Conservation (phyloP, 2,113 vertebrate genomes). For the Eublepharis macularius region DNA sequence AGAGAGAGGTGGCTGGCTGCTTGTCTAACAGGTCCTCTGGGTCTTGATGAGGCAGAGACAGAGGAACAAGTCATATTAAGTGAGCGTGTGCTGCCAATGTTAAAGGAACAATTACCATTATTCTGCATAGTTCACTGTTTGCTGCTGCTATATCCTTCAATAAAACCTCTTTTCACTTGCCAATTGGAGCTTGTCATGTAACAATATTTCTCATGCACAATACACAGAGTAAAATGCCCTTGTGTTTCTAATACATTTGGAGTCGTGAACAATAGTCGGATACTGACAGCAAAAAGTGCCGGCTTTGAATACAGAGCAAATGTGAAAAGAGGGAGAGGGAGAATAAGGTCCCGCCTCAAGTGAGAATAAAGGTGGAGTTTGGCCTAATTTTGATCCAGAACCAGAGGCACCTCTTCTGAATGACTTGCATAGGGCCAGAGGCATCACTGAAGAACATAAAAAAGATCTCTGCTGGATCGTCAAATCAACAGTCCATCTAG, state of each 20-base stretch:
- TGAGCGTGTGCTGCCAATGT: conserved; percentile 55
- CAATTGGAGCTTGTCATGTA: conserved; percentile 75
- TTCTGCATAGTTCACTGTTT: conserved; percentile 69
- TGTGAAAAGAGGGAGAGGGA: conserved; percentile 26
- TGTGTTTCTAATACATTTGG: conserved; percentile 74
- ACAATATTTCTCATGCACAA: conserved; percentile 72
- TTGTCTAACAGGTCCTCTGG: conserved; percentile 77
- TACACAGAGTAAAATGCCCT: conserved; percentile 73
- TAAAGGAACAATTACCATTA: conserved; percentile 77
- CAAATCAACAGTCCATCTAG: too few relatives aligned
- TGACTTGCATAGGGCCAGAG: background rate
- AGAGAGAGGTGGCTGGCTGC: conserved; percentile 75
- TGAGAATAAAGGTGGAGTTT: conserved; percentile 12
- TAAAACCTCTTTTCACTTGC: conserved; percentile 74
- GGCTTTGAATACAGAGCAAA: conserved; percentile 64
- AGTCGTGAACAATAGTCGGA: conserved; percentile 71
- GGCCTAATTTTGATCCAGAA: conserved; percentile 43
- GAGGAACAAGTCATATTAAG: conserved; percentile 71
- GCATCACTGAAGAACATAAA: background rate
- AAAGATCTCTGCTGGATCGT: background rate
- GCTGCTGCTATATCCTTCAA: conserved; percentile 72
- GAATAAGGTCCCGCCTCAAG: conserved; percentile 1
- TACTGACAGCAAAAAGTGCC: conserved; percentile 60
- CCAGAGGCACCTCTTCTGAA: conserved; percentile 24
- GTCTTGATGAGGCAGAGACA: conserved; percentile 69